These are phyloP conservation scores for Acanthacorydalis orientalis DNA, from an alignment of 2,888 invertebrate species.

Conservation along the genomic window DNA sequence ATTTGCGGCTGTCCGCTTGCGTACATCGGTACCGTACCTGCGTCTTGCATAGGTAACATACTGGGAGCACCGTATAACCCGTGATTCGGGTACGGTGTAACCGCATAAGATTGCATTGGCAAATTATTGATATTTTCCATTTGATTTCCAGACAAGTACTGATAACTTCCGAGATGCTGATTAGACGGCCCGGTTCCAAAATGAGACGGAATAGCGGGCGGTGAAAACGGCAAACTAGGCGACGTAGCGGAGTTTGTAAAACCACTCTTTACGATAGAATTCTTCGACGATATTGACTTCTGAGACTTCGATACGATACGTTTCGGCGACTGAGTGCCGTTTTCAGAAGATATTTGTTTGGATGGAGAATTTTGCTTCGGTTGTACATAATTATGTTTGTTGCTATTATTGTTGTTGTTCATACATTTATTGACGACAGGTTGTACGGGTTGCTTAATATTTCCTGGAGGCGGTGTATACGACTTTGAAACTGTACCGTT, in stretches of 20 bases:
- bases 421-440: too few relatives aligned
- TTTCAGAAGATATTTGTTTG: slow-evolving; percentile 3
- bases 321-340: slow-evolving; percentile 8
- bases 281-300: too few relatives aligned
- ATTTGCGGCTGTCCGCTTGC: slow-evolving; percentile 21
- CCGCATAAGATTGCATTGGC: slow-evolving; percentile 12
- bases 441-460: background rate
- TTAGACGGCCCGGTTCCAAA: background rate
- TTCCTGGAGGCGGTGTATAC: too few relatives aligned
- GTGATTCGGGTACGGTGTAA: slow-evolving; percentile 6
- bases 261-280: slow-evolving; percentile 12
- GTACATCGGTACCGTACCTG: slow-evolving; percentile 10
- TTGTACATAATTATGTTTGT: too few relatives aligned
- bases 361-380: background rate
- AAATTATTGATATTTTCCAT: slow-evolving; percentile 11
- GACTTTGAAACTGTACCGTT: background rate
- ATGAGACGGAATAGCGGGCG: background rate
- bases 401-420: too few relatives aligned
- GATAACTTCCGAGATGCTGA: slow-evolving; percentile 7
- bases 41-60: slow-evolving; percentile 10
- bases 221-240: slow-evolving; percentile 21
- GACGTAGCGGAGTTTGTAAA: slow-evolving; percentile 23
- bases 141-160: slow-evolving; percentile 8
- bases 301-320: background rate
- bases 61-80: background rate